Conservation (phyloP, 1,140 invertebrate species). For the Tigriopus japonicus region DNA sequence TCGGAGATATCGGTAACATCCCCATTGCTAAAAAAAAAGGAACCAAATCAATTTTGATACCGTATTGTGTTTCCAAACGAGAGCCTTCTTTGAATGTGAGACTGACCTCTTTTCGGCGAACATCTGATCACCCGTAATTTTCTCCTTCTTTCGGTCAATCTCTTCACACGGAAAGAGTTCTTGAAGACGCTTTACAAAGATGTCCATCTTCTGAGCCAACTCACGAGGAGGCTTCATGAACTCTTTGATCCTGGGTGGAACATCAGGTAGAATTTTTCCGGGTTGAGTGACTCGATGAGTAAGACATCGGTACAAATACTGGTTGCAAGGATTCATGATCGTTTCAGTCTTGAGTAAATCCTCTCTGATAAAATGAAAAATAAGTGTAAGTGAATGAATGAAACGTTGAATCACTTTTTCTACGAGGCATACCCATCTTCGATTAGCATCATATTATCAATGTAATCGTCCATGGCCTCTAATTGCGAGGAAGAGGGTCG, state of each 20-base stretch:
- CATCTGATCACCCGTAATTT: background rate
- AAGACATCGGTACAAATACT: slow-evolving; percentile 7
- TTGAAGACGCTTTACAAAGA: background rate
- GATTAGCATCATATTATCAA: background rate
- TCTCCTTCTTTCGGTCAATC: background rate
- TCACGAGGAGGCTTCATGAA: background rate
- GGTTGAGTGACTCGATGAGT: slow-evolving; percentile 3
- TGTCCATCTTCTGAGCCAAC: background rate
- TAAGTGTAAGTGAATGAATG: no score
- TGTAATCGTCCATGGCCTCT: background rate
- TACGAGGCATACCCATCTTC: no score
- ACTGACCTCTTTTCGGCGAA: no score
- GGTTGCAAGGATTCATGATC: slow-evolving; percentile 6
- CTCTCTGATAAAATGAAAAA: no score
- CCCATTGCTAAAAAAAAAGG: no score
- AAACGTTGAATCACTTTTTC: no score
- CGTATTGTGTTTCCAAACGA: no score
- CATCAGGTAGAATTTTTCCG: background rate
- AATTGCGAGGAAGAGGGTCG: slow-evolving; percentile 3
- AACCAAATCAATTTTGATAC: no score
- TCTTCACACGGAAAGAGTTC: slow-evolving; percentile 2
- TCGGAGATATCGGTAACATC: no score
- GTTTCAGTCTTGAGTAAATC: background rate
- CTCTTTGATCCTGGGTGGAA: background rate
- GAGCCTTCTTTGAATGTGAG: no score